Evolutionary conservation across 1,140 invertebrate species (phyloP), one percentile per base, ranked within the genome.

Genomic region (Latrodectus geometricus): DNA sequence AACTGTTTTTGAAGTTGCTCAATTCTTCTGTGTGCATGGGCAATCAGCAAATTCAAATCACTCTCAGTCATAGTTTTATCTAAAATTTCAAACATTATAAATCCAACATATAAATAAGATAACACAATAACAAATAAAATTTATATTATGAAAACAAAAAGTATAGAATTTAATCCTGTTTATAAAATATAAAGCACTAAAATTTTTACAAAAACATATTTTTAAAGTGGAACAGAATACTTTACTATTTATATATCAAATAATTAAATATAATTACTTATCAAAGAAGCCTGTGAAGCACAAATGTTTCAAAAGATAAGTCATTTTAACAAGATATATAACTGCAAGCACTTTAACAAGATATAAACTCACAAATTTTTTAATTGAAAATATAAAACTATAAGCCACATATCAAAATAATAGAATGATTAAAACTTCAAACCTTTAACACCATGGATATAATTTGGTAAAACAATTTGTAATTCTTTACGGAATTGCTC

Each of bases 1-100:
- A 93, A 75, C 88, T 92, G 92, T 52, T 90, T 90, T 88, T 92
- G 91, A 15, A 93, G 89, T 84, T 93, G 92, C 75, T 93, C 92
- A 84, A 93, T 91, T 49, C 92, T 89, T 61, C 91, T 88, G 89
- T 93, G 92, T 48, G 93, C 92, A 89, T 92, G 92, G 35, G 92
- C 91, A 83, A 93, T 92, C 52, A 93, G 88, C 8, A 91, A 89
- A 88, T 93, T 93, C 52, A 93, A 88, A 86, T 93, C 93, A 21
- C 92, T 92, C 79, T 93, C 91, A 50, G 90, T 90, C 78, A 93
- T 85, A 79, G 91, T 91, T 70, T 90, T 89, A 70, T 89, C 91
- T 91, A 73, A n/a, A 69, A 20, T 20, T 69, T 11, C 54, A 61
- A 61, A 17, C 17, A 61, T 17, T 8, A 17, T 8, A 61, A 14